phyloP scores from a whole-genome alignment of 2,113 vertebrate species.

The Oceanodroma tethys region DNA sequence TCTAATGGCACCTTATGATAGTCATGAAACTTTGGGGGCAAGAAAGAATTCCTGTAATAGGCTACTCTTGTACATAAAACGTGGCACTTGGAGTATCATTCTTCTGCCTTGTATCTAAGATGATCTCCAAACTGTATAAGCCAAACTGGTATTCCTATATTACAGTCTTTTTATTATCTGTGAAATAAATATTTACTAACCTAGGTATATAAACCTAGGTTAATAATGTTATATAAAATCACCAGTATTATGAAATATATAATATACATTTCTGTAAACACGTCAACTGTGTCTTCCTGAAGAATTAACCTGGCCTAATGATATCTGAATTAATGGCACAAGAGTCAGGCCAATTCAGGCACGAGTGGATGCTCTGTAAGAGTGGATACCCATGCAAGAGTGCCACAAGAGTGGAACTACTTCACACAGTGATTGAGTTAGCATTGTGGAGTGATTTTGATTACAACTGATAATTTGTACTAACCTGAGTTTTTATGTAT shows the following conservation, averaged over 20 bases:
- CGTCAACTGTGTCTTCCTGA: not conserved
- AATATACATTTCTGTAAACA: not conserved
- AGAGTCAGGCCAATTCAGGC: not conserved
- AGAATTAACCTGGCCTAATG: not conserved
- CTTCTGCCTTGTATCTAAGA: not conserved
- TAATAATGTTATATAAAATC: not conserved
- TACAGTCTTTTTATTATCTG: not conserved
- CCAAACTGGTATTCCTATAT: not conserved
- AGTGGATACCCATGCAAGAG: not conserved
- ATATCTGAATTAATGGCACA: not conserved
- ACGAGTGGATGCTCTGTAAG: not conserved
- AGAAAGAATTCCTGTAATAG: not conserved
- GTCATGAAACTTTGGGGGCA: not conserved
- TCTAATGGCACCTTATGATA: not conserved
- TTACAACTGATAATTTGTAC: not conserved
- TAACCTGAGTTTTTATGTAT: not conserved
- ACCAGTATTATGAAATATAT: not conserved
- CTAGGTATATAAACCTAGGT: not conserved
- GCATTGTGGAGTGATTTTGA: not conserved
- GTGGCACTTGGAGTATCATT: not conserved
- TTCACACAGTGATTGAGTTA: not conserved
- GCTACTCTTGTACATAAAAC: not conserved
- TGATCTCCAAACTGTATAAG: not conserved
- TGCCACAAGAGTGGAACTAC: not conserved
- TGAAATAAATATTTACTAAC: not conserved